phyloP scores from a whole-genome alignment of 2,113 vertebrate genomes.

The Amphiprion percula region DNA sequence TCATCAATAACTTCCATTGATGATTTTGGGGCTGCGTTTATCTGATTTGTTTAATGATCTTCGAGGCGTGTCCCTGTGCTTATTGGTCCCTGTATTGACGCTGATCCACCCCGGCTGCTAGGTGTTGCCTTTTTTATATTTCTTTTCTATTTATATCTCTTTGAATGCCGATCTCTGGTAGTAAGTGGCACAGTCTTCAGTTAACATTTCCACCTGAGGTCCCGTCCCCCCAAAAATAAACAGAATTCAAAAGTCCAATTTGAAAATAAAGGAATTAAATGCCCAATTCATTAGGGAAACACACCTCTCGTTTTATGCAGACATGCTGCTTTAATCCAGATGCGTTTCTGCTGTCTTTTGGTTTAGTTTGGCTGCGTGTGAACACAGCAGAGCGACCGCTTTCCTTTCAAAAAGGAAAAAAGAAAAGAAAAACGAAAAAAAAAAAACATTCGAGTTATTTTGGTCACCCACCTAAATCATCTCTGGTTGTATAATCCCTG shows the following conservation, averaged over 20 bases:
- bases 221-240: neutral
- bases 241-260: conserved; percentile 28
- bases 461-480: conserved; percentile 30
- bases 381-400: conserved; percentile 12
- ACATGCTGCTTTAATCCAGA: conserved; percentile 42
- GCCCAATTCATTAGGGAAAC: conserved; percentile 8
- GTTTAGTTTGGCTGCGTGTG: conserved; percentile 37
- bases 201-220: conserved; percentile 12
- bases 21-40: conserved; percentile 79
- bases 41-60: conserved; percentile 86
- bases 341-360: conserved; percentile 18
- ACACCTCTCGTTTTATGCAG: neutral
- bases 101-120: conserved; percentile 43
- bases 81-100: conserved; percentile 56
- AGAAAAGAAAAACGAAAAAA: neutral
- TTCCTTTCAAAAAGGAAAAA: neutral
- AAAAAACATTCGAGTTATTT: conserved; percentile 30
- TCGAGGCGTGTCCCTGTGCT: conserved; percentile 79
- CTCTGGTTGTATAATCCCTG: conserved; percentile 11
- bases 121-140: conserved; percentile 33
- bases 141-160: neutral
- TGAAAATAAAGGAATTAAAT: neutral
- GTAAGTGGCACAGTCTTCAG: conserved; percentile 21
- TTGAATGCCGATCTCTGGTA: conserved; percentile 22
- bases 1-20: conserved; percentile 88